Conservation (phyloP, 2,113 vertebrate species). For the Anser cygnoides region DNA sequence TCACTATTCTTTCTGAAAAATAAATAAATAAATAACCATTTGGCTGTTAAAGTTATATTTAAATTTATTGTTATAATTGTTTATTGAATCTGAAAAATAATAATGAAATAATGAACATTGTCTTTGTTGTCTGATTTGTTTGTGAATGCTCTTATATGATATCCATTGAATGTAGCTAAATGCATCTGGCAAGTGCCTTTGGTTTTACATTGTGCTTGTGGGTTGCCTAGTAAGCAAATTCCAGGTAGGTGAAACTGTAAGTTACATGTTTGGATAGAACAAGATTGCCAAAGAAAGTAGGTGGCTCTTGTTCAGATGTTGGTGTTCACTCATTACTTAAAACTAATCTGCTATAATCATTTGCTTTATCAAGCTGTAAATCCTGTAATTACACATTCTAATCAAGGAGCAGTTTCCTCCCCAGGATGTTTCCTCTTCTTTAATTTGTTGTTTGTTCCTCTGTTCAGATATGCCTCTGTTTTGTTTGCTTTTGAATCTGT, state of each 20-base stretch:
- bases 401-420: background rate
- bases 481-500: background rate
- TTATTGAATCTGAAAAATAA: background rate
- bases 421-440: background rate
- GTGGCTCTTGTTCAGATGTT: background rate
- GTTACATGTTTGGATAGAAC: background rate
- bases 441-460: background rate
- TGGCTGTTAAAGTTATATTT: background rate
- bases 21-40: background rate
- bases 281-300: background rate
- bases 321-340: background rate
- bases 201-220: background rate
- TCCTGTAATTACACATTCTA: constrained; percentile 18
- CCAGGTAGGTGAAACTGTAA: background rate
- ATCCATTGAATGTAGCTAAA: background rate
- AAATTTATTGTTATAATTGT: background rate
- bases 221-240: background rate
- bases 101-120: background rate
- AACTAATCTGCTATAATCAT: constrained; percentile 27
- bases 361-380: constrained; percentile 38
- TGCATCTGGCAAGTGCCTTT: background rate
- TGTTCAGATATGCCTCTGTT: background rate
- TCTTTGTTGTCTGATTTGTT: background rate
- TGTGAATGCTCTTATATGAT: background rate
- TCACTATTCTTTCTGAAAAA: background rate